Base-by-base conservation (phyloP, 92 coral and sea anemone species). In the Actinernus sp. region DNA sequence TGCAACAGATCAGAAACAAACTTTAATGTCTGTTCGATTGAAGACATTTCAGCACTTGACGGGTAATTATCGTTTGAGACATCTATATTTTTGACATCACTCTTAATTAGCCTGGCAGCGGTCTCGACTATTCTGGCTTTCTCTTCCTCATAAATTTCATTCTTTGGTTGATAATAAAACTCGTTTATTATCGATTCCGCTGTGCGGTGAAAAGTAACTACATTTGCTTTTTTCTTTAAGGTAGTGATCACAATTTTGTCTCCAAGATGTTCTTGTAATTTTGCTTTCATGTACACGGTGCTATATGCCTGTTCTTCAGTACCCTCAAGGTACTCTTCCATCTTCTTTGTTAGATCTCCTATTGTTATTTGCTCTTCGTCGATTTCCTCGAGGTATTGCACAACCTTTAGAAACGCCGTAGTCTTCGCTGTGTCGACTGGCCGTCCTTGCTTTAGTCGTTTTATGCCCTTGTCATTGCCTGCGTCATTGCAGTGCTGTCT, bases 101-200 rank as follows among this genome's bases (percentile, higher is more conserved):
- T 65, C 51, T 76, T 76, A n/a, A 76, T 55, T 21, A 76, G 54
- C 22, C 40, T 43, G 11, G 79, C 71, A 20, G 79, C 79, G 3
- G 79, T 47, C 47, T 72, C 50, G 23, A 72, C 21, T 5, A 72
- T 72, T 24, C 52, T 34, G 1, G 34, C 0, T 36, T 49, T 60
- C 43, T 72, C 68, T 1, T 20, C 60, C 22, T 60, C 70, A n/a
- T 8, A 2, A 33, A 58, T 60, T 0, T 72, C 54, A 1, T 2
- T 11, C 38, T 50, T 72, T 18, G 79, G 79, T 26, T 30, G 72
- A 26, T 50, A 31, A 34, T 58, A 72, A 19, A 47, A 59, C 18
- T 61, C 49, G 23, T 36, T 25, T 12, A 58, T 31, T 12, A 72
- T 34, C 20, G 68, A 24, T 19, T 29, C 30, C 14, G 71, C 69